Evolutionary conservation across 1,140 invertebrate species (phyloP), one percentile per base, ranked within the genome.

Genomic region (Orius insidiosus): DNA sequence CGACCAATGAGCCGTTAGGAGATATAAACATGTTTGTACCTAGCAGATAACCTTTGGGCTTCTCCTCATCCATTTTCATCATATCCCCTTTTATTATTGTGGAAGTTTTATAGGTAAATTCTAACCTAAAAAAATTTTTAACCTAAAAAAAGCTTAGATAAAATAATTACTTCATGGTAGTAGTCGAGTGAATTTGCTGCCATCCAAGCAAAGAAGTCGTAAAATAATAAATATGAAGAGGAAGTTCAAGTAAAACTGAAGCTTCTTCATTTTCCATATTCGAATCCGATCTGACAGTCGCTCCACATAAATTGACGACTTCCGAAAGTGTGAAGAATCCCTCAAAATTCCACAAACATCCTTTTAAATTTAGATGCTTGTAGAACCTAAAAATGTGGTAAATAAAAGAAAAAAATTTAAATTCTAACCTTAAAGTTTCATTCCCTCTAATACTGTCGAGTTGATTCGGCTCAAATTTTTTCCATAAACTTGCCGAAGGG

Each of bases 201-300:
- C 46, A 47, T 6, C 46, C 46, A n/a, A 41, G 30, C 4, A 47
- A 11, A 7, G 46, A 47, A 34, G n/a, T 16, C 4, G 46, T 47
- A 14, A 38, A 40, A 38, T 47, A 47, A 14, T 37, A 47, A 18
- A 47, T 14, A 30, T 31, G 40, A 9, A 47, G 38, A 5, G 46
- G 46, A 7, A 47, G 5, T 9, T 47, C 37, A 3, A 47, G 37
- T 7, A 38, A 19, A 16, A 47, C 16, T 3, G 34, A 32, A 6
- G 46, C 36, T 16, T 47, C 46, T n/a, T 43, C 41, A 30, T 43
- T 43, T 31, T 43, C 41, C n/a, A n/a, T n/a, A n/a, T n/a, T n/a
- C 6, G 11, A 13, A 11, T 47, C 46, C 8, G 46, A 13, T 9
- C 31, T 41, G 8, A 47, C 37, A 3, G 46, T 47, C 3, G 37